Base-by-base conservation (phyloP, 1,140 invertebrate genomes). In the Rhynchophorus ferrugineus region DNA sequence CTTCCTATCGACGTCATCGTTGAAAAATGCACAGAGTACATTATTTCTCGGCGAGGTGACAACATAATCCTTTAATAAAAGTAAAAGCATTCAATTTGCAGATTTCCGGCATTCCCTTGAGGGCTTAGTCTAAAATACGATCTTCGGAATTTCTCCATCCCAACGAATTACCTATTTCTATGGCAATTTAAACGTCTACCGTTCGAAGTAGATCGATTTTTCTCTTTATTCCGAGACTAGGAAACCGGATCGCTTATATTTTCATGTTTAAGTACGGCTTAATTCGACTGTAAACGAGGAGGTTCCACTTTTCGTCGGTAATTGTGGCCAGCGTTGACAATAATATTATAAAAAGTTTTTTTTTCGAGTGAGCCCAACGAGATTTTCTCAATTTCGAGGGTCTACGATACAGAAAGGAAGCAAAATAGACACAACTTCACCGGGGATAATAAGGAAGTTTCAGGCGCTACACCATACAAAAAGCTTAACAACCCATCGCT, bases 31-130 rank as follows among this genome's bases (percentile, higher is more conserved):
- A 24, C 14, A 18, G 33, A 49, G 11, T 49, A 36, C 24, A 49
- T 51, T 51, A 44, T 50, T 36, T 51, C 33, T 51, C 29, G 44
- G 43, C 38, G 21, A 42, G 24, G 43, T 39, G 50, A 53, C 50
- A 53, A 46, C 24, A 35, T 53, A 53, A 53, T 53, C 50, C 44
- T 53, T 53, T 53, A 53, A 53, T 53, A 53, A 53, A 45, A 45
- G 50, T 45, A 46, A 53, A 53, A 53, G 50, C 50, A 46, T 53
- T 53, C 50, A 53, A 53, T 53, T 52, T 24, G 43, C 6, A 53
- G 21, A 45, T 53, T 44, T 47, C 44, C 17, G 20, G 37, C 45
- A 39, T 53, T 39, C 44, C 19, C 50, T 11, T 5, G 44, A 41
- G 50, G 43, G 22, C n/a, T 22, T 49, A 38, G 3, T 14, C 5